Evolutionary conservation across 2,797 vertebrate species (phyloP).

Genomic region (Gephyroberyx darwinii): DNA sequence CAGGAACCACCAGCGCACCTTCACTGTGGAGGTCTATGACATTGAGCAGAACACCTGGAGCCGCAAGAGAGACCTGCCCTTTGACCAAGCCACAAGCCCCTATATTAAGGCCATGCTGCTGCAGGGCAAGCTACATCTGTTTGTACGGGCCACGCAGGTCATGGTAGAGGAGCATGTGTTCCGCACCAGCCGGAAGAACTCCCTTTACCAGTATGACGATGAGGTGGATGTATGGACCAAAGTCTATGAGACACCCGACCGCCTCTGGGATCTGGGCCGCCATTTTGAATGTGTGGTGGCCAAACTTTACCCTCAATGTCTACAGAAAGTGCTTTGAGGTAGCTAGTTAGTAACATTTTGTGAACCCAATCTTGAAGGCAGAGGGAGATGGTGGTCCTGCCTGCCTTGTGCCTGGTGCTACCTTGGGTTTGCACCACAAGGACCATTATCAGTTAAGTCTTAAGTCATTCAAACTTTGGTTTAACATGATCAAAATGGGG

Average conservation of each 20-base stretch:
- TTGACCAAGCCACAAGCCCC: conserved; percentile 96
- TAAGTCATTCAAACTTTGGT: conserved; percentile 77
- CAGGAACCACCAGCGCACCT: conserved; percentile 95
- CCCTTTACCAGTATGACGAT: conserved; percentile 95
- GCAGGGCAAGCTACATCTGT: conserved; percentile 93
- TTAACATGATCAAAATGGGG: conserved; percentile 79
- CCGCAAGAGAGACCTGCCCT: conserved; percentile 92
- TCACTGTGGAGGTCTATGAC: conserved; percentile 97
- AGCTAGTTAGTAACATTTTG: conserved; percentile 14
- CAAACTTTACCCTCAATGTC: conserved; percentile 99
- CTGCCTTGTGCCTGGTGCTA: conserved; percentile 83
- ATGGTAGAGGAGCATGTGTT: conserved; percentile 98
- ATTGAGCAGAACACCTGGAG: conserved; percentile 94
- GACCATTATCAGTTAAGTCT: conserved; percentile 79
- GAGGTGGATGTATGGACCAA: conserved; percentile 92
- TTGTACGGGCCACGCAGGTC: conserved; percentile 97
- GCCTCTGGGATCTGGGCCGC: conserved; percentile 98
- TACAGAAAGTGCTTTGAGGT: conserved; percentile 97
- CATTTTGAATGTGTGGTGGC: conserved; percentile 99
- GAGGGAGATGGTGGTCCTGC: conserved; percentile 57
- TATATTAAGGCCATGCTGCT: conserved; percentile 96
- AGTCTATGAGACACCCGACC: conserved; percentile 96
- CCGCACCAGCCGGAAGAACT: conserved; percentile 99
- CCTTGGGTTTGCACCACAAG: conserved; percentile 85
- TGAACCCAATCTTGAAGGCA: conserved; percentile 56